Conservation (phyloP, 2,797 vertebrate species). For the Esox lucius region DNA sequence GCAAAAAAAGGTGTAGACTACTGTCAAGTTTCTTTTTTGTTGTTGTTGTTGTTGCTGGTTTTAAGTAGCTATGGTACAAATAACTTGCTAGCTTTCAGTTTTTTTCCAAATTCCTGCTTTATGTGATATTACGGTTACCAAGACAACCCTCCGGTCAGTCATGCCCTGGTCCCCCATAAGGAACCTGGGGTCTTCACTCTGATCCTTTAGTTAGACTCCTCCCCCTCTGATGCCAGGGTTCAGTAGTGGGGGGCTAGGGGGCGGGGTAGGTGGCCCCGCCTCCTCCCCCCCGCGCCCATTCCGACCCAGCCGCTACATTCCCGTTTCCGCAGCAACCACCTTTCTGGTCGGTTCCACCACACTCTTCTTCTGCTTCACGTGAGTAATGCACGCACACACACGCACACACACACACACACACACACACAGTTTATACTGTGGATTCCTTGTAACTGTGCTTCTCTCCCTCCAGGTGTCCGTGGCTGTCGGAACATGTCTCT, state of each 20-base stretch:
- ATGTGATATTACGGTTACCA: constrained; percentile 23
- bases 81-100: constrained; percentile 15
- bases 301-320: constrained; percentile 96
- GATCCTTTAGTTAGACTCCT: constrained; percentile 53
- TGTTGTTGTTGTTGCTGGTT: background rate
- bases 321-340: constrained; percentile 90
- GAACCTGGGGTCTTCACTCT: constrained; percentile 43
- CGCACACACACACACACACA: background rate
- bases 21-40: background rate
- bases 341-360: constrained; percentile 95
- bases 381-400: constrained; percentile 65
- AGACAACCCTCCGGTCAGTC: constrained; percentile 25
- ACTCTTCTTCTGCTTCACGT: constrained; percentile 98
- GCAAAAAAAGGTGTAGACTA: constrained; percentile 39
- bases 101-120: constrained; percentile 49
- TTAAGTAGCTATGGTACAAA: constrained; percentile 9
- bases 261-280: constrained; percentile 72
- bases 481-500: constrained; percentile 87
- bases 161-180: constrained; percentile 49
- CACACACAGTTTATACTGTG: background rate
- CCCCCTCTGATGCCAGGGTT: constrained; percentile 72
- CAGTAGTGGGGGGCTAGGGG: constrained; percentile 74
- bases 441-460: constrained; percentile 7
- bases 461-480: constrained; percentile 81
- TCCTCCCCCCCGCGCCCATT: constrained; percentile 84